Evolutionary conservation across 2,113 vertebrate genomes (phyloP).

Genomic region (Psittacula cyanocephala): DNA sequence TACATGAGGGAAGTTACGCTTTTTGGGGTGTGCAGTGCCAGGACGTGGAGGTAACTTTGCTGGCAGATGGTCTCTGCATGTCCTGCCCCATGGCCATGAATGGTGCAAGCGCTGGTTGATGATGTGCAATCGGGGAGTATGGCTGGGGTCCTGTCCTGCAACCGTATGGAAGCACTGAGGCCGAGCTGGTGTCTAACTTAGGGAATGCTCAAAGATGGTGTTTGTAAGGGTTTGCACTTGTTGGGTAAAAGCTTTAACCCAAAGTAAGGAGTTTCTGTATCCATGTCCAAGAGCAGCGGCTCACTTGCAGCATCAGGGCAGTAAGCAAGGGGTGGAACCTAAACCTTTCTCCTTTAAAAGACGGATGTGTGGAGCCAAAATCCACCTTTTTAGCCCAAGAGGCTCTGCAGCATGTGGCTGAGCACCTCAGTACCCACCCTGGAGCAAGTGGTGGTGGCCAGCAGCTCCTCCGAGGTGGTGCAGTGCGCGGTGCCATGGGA

Average conservation of each 20-base stretch:
- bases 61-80: fast-evolving
- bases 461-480: fast-evolving
- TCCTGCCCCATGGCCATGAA: fast-evolving
- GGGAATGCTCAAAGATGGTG: background rate
- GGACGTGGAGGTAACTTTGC: fast-evolving
- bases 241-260: background rate
- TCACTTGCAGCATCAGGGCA: fast-evolving
- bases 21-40: background rate
- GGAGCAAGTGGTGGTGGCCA: background rate
- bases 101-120: fast-evolving
- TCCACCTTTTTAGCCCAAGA: background rate
- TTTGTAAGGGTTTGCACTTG: background rate
- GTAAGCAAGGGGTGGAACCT: no score
- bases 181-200: fast-evolving
- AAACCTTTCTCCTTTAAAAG: background rate
- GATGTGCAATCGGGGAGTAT: fast-evolving
- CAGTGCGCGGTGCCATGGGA: background rate
- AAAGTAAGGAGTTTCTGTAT: fast-evolving
- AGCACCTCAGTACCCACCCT: fast-evolving
- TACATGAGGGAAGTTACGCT: background rate
- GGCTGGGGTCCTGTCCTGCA: background rate
- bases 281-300: background rate
- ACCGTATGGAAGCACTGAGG: fast-evolving
- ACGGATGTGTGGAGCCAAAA: background rate
- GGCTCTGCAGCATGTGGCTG: background rate